Evolutionary conservation across 2,888 invertebrate species (phyloP).

Genomic region (Drosophila anomelani): DNA sequence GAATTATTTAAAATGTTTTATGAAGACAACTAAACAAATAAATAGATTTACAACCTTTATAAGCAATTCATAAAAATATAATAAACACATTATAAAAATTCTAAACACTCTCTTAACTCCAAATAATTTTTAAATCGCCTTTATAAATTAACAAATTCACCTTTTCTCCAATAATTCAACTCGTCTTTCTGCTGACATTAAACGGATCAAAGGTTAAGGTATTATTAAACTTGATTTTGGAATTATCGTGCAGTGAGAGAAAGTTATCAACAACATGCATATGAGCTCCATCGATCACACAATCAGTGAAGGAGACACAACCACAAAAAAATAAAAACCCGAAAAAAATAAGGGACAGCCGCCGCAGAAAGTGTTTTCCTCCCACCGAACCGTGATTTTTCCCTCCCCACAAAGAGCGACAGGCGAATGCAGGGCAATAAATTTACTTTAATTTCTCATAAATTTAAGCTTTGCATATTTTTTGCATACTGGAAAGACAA

Average conservation of each 20-base stretch:
- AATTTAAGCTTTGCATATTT: slow-evolving; percentile 82
- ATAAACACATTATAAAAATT: not conserved
- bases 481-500: slow-evolving; percentile 67
- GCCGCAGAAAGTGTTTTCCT: slow-evolving; percentile 62
- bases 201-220: slow-evolving; percentile 27
- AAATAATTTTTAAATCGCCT: too few species aligned
- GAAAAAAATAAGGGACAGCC: slow-evolving; percentile 35
- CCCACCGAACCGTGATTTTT: slow-evolving; percentile 56
- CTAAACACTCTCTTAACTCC: too few species aligned
- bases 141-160: too few species aligned
- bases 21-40: not conserved
- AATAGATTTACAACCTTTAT: not conserved
- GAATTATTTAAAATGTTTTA: too few species aligned
- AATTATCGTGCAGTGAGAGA: slow-evolving; percentile 48
- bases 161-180: not conserved
- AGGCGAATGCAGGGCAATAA: slow-evolving; percentile 76
- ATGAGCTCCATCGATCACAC: slow-evolving; percentile 68
- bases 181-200: slow-evolving; percentile 1
- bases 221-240: slow-evolving; percentile 11
- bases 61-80: not conserved
- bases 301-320: slow-evolving; percentile 53
- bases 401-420: slow-evolving; percentile 16
- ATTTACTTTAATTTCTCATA: slow-evolving; percentile 83
- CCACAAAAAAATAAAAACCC: slow-evolving; percentile 7
- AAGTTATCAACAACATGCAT: slow-evolving; percentile 61